Evolutionary conservation across 2,113 vertebrate genomes (phyloP).

Genomic region (Sapajus apella): DNA sequence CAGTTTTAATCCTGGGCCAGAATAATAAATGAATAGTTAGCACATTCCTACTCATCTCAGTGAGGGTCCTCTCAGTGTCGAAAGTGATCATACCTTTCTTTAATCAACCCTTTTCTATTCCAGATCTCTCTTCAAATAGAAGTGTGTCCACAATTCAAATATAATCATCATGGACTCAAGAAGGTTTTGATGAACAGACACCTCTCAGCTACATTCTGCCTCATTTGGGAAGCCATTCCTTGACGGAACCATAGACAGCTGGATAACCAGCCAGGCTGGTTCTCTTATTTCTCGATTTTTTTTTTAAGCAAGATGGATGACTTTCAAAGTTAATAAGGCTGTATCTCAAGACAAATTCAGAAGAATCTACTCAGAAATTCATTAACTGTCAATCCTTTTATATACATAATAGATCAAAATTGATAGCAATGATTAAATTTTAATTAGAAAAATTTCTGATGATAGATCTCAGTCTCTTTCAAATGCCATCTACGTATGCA

Average conservation of each 20-base stretch:
- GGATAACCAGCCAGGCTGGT: not conserved
- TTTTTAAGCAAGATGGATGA: constrained; percentile 2
- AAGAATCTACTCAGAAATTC: constrained; percentile 67
- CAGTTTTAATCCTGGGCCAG: not conserved
- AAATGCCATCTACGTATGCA: not conserved
- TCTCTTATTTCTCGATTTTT: not conserved
- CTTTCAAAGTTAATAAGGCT: constrained; percentile 56
- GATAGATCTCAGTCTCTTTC: constrained; percentile 54
- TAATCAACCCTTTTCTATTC: not conserved
- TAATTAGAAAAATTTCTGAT: constrained; percentile 56
- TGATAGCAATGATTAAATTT: constrained; percentile 72
- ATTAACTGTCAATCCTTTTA: constrained; percentile 66
- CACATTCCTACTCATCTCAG: not conserved
- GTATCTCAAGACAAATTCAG: constrained; percentile 49
- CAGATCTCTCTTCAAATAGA: not conserved
- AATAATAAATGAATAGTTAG: not conserved
- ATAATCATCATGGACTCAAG: not conserved
- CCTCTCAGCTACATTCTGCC: not conserved
- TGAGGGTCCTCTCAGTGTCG: not conserved
- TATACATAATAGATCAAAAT: constrained; percentile 73
- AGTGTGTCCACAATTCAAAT: not conserved
- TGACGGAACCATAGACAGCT: not conserved
- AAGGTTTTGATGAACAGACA: not conserved
- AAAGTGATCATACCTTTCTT: not conserved
- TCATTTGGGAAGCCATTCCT: not conserved